A percentile compares a stretch with the other conserved stretches of the same genome.
These are phyloP conservation scores for Coleophora flavipennella DNA, from an alignment of 2,888 invertebrate genomes.

Conservation along the genomic window DNA sequence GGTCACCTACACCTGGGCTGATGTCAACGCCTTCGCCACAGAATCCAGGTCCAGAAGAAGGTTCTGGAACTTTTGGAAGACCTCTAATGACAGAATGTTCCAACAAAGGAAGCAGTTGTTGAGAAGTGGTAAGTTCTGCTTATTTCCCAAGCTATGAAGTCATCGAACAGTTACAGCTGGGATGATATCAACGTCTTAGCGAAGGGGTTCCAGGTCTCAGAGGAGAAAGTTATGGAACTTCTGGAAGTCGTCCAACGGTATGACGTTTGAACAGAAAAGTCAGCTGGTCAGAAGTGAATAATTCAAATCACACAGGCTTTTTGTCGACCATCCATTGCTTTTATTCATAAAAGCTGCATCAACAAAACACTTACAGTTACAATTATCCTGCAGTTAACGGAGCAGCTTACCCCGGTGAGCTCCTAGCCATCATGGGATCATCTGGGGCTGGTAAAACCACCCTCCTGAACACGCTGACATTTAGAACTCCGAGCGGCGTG, in stretches of 20 bases:
- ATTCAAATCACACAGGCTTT: no score
- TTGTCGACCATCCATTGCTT: no score
- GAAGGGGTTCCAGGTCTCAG: no score
- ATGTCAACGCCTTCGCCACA: slow-evolving; percentile 82
- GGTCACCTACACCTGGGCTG: slow-evolving; percentile 85
- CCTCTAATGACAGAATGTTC: slow-evolving; percentile 46
- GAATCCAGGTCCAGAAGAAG: slow-evolving; percentile 62
- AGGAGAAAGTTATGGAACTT: no score
- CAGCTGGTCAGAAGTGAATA: no score
- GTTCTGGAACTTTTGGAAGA: slow-evolving; percentile 61
- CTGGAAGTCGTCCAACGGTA: no score
- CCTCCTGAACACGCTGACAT: slow-evolving; percentile 89
- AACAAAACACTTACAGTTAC: no score
- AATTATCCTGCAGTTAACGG: slow-evolving; percentile 81
- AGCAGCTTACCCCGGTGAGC: slow-evolving; percentile 87
- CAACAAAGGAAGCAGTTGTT: slow-evolving; percentile 79
- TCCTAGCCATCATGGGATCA: slow-evolving; percentile 90
- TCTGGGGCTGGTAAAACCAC: slow-evolving; percentile 97
- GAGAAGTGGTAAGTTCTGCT: slow-evolving; percentile 74
- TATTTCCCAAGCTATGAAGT: no score
- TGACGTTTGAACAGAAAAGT: no score
- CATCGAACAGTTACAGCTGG: no score
- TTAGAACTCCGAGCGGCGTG: slow-evolving; percentile 80
- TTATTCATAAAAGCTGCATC: no score
- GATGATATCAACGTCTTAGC: no score